Evolutionary conservation across 64 coral and sea anemone genomes (phyloP), one percentile per base, ranked within the genome.

Genomic region (Montipora foliosa): DNA sequence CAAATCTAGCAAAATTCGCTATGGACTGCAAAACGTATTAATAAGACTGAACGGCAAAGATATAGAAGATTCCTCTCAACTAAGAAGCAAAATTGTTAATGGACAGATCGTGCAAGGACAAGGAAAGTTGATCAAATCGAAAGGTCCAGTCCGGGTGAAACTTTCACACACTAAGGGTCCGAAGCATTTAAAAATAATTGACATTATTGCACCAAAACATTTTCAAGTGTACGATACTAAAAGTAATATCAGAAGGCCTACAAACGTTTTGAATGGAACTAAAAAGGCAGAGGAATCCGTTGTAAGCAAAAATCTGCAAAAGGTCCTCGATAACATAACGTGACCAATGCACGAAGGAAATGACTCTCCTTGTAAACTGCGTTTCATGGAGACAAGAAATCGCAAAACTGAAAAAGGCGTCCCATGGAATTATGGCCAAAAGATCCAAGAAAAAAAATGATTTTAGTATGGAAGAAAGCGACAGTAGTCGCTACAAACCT

Each of bases 91-190:
- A 17, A 98, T 98, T 21, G 70, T 92, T 66, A 88, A 95, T 76
- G 96, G 96, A 17, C 91, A 86, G 47, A 89, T 94, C 45, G 44
- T 98, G 20, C 59, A 84, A 95, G 96, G 96, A 10, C 95, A 79
- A 92, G 96, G 96, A 12, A 98, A 98, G 22, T 29, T 89, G 2
- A 98, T 98, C 72, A 94, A 88, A 94, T 98, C 96, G 1, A 98
- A 98, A 68, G 96, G 96, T 44, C 96, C 96, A 49, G 88, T 98
- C 12, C 87, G 24, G 47, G 91, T 98, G 8, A 91, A 87, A 57
- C 52, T 98, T 17, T 95, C 96, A 17, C 96, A 98, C 44, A 93
- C 81, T 4, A 95, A 91, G 74, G 96, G 89, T 21, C 69, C 50
- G 49, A 94, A 91, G 44, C 92, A 86, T 64, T 69, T 84, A 12